Evolutionary conservation across 2,797 vertebrate species (phyloP), one percentile per base, ranked within the genome.

Genomic region (Periophthalmus magnuspinnatus): DNA sequence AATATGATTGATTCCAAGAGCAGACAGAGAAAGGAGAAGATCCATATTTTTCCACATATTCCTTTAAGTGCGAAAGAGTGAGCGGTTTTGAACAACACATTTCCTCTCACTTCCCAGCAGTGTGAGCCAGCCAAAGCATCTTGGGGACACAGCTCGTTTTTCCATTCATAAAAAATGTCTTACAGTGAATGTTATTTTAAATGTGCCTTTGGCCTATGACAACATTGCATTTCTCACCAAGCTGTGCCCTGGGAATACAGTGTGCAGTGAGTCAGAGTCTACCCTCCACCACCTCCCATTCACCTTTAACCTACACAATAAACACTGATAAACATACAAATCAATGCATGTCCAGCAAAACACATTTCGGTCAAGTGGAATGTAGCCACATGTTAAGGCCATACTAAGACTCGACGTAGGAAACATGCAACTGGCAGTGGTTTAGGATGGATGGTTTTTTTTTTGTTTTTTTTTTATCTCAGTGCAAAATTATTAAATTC

Each of bases 81-180:
- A 69, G 76, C n/a, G 77, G 81, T 80, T 83, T 52, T 76, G 73
- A 74, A 86, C 69, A 79, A 89, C 82, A 86, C 52, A 77, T 61
- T 86, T 91, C 84, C 87, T 92, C 92, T 91, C 91, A 94, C 91
- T 91, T 93, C 90, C 92, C 92, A 91, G 92, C 93, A 94, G 92
- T 93, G 91, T 88, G 91, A 93, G 91, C 88, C 75, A 81, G 28
- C 28, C 28, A 89, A 93, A 92, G 86, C 85, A 66, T 68, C 82
- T 84, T 72, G 71, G 11, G 36, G 79, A 90, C 88, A 90, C 82
- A 81, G 83, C 85, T 78, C 79, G 77, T 36, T 5, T 68, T 54
- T 33, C 47, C 47, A 52, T 52, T 67, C 64, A 34, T 57, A 74
- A 55, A 41, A 2, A 65, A 72, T 28, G 61, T 62, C 48, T 68